Conservation (phyloP, 2,797 vertebrate genomes). For the Typhlichthys subterraneus region DNA sequence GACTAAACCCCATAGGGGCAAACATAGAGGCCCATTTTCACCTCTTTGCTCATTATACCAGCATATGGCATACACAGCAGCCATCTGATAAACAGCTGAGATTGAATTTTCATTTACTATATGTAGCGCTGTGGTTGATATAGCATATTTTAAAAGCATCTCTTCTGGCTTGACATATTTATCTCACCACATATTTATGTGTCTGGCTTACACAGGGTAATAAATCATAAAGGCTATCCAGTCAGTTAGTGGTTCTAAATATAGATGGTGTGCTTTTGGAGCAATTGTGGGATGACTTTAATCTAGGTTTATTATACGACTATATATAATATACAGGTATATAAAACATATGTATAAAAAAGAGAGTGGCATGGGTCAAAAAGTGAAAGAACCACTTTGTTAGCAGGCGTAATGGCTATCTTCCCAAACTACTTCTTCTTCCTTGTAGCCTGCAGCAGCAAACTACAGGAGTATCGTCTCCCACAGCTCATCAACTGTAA, state of each 20-base stretch:
- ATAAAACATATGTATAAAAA: too few species aligned
- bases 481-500: slow-evolving; percentile 44
- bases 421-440: slow-evolving; percentile 33
- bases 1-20: slow-evolving; percentile 69
- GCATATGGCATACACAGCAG: slow-evolving; percentile 30
- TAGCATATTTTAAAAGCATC: not conserved
- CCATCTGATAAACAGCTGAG: slow-evolving; percentile 8
- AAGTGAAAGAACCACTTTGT: too few species aligned
- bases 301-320: too few species aligned
- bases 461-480: slow-evolving; percentile 14
- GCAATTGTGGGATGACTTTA: too few species aligned
- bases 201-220: slow-evolving; percentile 32
- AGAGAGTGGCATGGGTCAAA: too few species aligned
- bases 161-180: slow-evolving; percentile 30
- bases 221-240: slow-evolving; percentile 30
- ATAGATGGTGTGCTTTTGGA: too few species aligned
- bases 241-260: not conserved
- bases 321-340: too few species aligned
- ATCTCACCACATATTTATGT: slow-evolving; percentile 37
- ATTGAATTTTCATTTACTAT: slow-evolving; percentile 49
- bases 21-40: slow-evolving; percentile 43
- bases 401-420: slow-evolving; percentile 15
- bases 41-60: slow-evolving; percentile 37
- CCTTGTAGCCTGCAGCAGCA: slow-evolving; percentile 46
- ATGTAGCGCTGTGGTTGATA: slow-evolving; percentile 15